These are phyloP conservation scores for Nansenia antarctica DNA, from an alignment of 2,113 vertebrate species.

Conservation along the genomic window DNA sequence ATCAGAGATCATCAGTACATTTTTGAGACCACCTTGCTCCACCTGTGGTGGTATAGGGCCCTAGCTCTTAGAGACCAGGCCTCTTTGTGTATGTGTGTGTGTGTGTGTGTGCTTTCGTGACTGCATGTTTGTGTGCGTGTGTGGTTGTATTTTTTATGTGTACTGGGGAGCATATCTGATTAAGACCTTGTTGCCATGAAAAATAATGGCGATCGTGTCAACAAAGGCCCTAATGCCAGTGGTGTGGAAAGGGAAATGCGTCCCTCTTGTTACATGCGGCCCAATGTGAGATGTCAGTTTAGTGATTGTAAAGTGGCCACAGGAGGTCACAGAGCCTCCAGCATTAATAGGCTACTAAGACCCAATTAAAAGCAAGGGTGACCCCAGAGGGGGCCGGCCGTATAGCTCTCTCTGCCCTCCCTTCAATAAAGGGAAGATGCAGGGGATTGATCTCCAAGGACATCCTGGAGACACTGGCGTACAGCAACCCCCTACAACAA, in stretches of 20 bases:
- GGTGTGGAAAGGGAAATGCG: conserved; percentile 32
- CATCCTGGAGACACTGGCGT: conserved; percentile 54
- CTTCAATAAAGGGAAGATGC: conserved; percentile 68
- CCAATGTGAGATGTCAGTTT: conserved; percentile 55
- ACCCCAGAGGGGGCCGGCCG: conserved; percentile 58
- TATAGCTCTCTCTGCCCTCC: conserved; percentile 16
- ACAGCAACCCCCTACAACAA: conserved; percentile 9
- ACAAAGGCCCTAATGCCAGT: conserved; percentile 35
- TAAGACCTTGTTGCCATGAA: conserved; percentile 11
- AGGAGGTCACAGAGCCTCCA: conserved; percentile 61
- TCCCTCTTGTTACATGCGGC: conserved; percentile 47
- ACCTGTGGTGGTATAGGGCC: not conserved
- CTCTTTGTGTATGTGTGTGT: not conserved
- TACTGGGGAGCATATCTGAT: too few species aligned
- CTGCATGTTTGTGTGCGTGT: not conserved
- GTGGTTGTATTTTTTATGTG: not conserved
- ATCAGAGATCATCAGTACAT: too few species aligned
- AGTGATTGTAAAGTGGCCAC: conserved; percentile 71
- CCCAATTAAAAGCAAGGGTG: conserved; percentile 68
- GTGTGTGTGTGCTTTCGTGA: not conserved
- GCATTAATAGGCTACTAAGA: conserved; percentile 62
- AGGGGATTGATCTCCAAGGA: conserved; percentile 67
- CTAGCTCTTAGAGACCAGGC: not conserved
- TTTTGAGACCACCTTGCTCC: too few species aligned
- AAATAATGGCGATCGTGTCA: conserved; percentile 40